phyloP scores from a whole-genome alignment of 2,888 invertebrate species.

The Caenorhabditis wallacei region DNA sequence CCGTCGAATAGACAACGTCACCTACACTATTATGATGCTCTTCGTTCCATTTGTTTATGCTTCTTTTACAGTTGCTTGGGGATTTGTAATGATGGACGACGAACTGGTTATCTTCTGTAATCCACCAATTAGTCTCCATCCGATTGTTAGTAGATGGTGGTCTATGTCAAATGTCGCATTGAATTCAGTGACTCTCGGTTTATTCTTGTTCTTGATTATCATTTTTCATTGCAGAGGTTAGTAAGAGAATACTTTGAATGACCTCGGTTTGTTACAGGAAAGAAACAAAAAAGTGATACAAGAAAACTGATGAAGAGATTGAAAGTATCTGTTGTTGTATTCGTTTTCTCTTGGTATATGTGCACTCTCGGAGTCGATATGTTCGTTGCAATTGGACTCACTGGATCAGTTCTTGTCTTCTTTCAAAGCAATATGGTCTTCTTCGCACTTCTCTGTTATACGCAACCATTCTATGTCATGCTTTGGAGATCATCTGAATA shows the following conservation, averaged over 20 bases:
- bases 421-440: slow-evolving; percentile 59
- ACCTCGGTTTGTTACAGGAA: slow-evolving; percentile 10
- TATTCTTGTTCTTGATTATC: slow-evolving; percentile 24
- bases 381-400: slow-evolving; percentile 31
- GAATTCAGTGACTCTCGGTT: slow-evolving; percentile 12
- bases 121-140: slow-evolving; percentile 57
- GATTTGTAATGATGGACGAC: slow-evolving; percentile 48
- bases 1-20: slow-evolving; percentile 10
- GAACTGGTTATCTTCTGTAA: slow-evolving; percentile 50
- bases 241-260: not conserved
- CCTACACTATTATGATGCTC: slow-evolving; percentile 28
- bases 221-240: slow-evolving; percentile 38
- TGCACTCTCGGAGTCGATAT: slow-evolving; percentile 43
- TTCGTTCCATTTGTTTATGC: slow-evolving; percentile 33
- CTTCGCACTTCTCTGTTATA: slow-evolving; percentile 55
- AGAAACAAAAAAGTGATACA: slow-evolving; percentile 50
- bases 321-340: slow-evolving; percentile 38
- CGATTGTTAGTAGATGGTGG: slow-evolving; percentile 48
- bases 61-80: slow-evolving; percentile 30
- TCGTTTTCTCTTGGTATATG: slow-evolving; percentile 57
- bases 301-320: slow-evolving; percentile 42
- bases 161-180: slow-evolving; percentile 45
- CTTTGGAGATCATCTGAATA: slow-evolving; percentile 62
- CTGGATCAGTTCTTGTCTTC: slow-evolving; percentile 26
- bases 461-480: slow-evolving; percentile 56